Conservation (phyloP, 2,888 invertebrate species). For the Galerucella nymphaeae region DNA sequence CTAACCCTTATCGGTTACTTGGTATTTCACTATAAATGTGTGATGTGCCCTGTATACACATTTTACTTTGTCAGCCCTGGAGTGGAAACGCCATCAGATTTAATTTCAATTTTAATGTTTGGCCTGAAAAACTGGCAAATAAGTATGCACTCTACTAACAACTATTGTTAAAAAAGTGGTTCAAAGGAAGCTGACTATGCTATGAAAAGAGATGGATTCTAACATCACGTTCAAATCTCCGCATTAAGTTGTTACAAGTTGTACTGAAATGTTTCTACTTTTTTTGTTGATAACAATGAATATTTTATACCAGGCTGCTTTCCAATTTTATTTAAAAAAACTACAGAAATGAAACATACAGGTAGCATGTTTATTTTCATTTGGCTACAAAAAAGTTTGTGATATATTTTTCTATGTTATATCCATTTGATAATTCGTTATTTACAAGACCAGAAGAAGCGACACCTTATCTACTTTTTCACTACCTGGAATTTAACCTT, state of each 20-base stretch:
- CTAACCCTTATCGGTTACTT: too few relatives aligned
- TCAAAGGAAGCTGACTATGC: neutral
- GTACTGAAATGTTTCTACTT: neutral
- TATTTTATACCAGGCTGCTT: neutral
- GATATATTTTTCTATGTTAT: neutral
- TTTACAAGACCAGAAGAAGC: too few relatives aligned
- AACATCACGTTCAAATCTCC: constrained; percentile 1
- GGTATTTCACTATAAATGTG: neutral
- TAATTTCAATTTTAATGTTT: constrained; percentile 8
- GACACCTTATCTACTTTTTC: too few relatives aligned
- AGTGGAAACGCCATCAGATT: neutral
- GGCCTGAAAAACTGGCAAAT: neutral
- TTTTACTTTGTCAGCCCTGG: neutral
- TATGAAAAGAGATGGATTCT: constrained; percentile 10
- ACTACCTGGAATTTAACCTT: too few relatives aligned
- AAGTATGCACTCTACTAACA: neutral
- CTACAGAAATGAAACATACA: neutral
- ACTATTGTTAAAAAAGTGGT: constrained; percentile 11
- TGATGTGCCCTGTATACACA: neutral
- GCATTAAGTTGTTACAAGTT: constrained; percentile 6
- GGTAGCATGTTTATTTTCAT: neutral
- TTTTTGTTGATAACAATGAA: neutral
- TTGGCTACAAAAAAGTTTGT: neutral
- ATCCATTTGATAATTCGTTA: too few relatives aligned
- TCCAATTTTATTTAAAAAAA: neutral